A percentile compares a stretch with the other conserved stretches of the same genome.
Conservation (phyloP, 2,113 vertebrate genomes). For the Solea senegalensis region DNA sequence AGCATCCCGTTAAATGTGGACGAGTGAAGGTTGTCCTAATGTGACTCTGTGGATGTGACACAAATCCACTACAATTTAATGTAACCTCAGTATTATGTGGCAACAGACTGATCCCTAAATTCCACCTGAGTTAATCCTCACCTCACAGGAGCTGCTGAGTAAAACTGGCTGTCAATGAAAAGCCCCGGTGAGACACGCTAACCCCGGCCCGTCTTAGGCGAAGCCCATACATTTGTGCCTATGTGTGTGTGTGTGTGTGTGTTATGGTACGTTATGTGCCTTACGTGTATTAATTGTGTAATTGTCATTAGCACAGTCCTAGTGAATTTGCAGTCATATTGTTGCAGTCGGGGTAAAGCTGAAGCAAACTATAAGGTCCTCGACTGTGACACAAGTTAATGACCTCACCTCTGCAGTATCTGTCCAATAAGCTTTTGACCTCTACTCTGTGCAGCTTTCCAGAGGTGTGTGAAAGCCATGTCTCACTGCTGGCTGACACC, state of each 20-base stretch:
- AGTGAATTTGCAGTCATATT: conserved; percentile 52
- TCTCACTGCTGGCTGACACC: conserved; percentile 31
- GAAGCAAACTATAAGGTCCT: background rate
- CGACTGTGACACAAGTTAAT: conserved; percentile 40
- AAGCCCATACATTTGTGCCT: background rate
- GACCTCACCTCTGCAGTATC: conserved; percentile 62
- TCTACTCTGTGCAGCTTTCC: conserved; percentile 29
- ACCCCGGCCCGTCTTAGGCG: conserved; percentile 31
- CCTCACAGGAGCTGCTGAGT: conserved; percentile 33
- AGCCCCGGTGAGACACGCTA: conserved; percentile 7
- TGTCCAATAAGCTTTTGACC: conserved; percentile 67
- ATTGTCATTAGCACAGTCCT: conserved; percentile 63
- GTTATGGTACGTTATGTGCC: background rate
- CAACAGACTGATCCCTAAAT: conserved; percentile 42
- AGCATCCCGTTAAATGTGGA: too few relatives aligned
- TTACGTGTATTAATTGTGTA: conserved; percentile 18
- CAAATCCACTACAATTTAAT: conserved; percentile 47
- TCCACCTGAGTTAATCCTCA: conserved; percentile 41
- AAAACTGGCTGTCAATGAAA: conserved; percentile 31
- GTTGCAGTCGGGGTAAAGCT: conserved; percentile 1
- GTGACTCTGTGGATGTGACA: conserved; percentile 22
- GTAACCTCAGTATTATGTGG: conserved; percentile 34
- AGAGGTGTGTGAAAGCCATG: conserved; percentile 28
- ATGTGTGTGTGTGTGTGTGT: conserved; percentile 14
- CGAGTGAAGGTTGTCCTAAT: conserved; percentile 10